Base-by-base conservation (phyloP, 2,113 vertebrate species). In the Sigmodon hispidus region DNA sequence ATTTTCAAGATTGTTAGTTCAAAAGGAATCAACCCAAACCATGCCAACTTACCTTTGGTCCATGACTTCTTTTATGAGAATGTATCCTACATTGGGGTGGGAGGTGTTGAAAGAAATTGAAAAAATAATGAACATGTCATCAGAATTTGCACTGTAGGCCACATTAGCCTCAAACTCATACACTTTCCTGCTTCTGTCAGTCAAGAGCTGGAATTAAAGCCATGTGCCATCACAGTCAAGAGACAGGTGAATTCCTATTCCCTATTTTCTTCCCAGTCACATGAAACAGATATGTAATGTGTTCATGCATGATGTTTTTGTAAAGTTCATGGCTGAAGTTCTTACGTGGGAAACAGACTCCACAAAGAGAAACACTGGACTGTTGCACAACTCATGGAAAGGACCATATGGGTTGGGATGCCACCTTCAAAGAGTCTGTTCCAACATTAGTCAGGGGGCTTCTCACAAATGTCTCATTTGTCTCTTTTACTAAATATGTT, bases 361-460 rank as follows among this genome's bases (percentile, higher is more conserved):
- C 12, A 65, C 10, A 11, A 12, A 65, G 29, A 65, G 29, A 65
- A 63, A 43, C 16, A 65, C 26, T 26, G 29, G 19, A 9, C 57
- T 11, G 17, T 5, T 48, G 8, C 29, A 22, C 59, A 85, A 3
- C 17, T 65, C 7, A 31, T 43, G 4, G 29, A 65, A 34, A 63
- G 80, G 52, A 13, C 24, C 40, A 17, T 9, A 4, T 16, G 11
- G 81, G 59, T 59, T 40, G 63, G n/a, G 16, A 16, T 21, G 40
- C 8, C 40, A 45, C 59, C 81, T 34, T 21, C 17, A 11, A 34
- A 45, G 11, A 34, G 9, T 85, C 59, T 85, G 26, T 31, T 1
- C 59, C 40, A 19, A 13, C 0, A 7, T 61, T 24, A n/a, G 24
- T 45, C 81, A 45, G 1, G 40, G 0, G 3, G 26, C 16, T 48